phyloP scores from a whole-genome alignment of 2,113 vertebrate genomes.

The Platichthys flesus region DNA sequence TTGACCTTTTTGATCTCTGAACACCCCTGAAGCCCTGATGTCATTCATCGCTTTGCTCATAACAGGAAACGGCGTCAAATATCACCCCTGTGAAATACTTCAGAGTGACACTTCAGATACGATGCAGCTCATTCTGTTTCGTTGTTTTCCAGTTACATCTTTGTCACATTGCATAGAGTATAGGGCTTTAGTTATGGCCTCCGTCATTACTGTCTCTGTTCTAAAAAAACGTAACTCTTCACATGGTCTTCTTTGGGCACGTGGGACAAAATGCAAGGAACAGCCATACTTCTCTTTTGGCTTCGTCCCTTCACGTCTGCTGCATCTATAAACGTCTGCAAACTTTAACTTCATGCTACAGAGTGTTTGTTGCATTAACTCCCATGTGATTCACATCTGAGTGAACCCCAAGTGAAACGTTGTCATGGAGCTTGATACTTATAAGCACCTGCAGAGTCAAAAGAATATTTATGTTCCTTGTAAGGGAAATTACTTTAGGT shows the following conservation, averaged over 20 bases:
- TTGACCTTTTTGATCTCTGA: conserved; percentile 8
- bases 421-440: not conserved
- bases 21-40: not conserved
- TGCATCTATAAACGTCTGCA: not conserved
- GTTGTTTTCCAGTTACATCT: not conserved
- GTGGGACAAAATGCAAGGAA: not conserved
- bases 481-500: not conserved
- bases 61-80: conserved; percentile 28
- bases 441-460: not conserved
- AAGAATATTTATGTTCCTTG: not conserved
- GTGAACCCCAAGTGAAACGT: not conserved
- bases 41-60: conserved; percentile 23
- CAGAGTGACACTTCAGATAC: too few relatives aligned
- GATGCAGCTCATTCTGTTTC: not conserved
- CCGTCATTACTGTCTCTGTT: not conserved
- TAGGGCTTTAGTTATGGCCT: not conserved
- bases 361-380: not conserved
- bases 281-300: not conserved
- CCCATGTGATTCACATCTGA: not conserved
- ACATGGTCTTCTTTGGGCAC: conserved; percentile 24
- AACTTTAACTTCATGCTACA: not conserved
- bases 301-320: not conserved
- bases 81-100: not conserved
- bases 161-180: not conserved
- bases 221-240: conserved; percentile 7